Base-by-base conservation (phyloP, 2,888 invertebrate genomes). In the Athalia circularis region DNA sequence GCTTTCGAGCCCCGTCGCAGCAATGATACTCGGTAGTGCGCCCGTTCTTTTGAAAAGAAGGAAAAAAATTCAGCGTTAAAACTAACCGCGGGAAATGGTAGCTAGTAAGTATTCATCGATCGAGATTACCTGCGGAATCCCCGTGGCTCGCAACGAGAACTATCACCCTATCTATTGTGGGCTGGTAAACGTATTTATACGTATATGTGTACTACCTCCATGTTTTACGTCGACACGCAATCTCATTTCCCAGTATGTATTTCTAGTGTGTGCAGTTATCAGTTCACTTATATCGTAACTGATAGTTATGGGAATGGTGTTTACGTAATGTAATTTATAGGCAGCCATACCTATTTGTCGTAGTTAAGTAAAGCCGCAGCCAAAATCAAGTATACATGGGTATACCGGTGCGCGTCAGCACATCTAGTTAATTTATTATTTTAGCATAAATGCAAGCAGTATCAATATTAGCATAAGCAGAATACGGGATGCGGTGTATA, bases 311-410 rank as follows among this genome's bases (percentile, higher is more conserved):
- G 72, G 57, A 47, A 72, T 15, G 8, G n/a, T 57, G 72, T 72
- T 72, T 59, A 59, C 59, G 43, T 72, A 61, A 72, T 72, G 72
- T 45, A 72, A 72, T 72, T 72, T 72, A 72, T 72, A 45, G 61
- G 45, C 59, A 59, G 13, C 48, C 47, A 59, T 72, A 47, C 15
- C 57, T 72, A 72, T 72, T 59, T 72, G 72, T 72, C 72, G 61
- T 57, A 61, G 59, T 48, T 59, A n/a, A 45, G 29, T 47, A 11
- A 15, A 72, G 45, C 45, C 59, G 45, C n/a, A 29, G 5, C 45
- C n/a, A 29, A 13, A 47, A 15, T 8, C 47, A 15, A n/a, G 5
- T 65, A 50, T 9, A 3, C 47, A 48, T 7, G 47, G 29, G 29
- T 29, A 29, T 48, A 47, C n/a, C n/a, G n/a, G 52, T 52, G 11